Conservation (phyloP, 1,140 invertebrate genomes). For the Drosophila virilis region DNA sequence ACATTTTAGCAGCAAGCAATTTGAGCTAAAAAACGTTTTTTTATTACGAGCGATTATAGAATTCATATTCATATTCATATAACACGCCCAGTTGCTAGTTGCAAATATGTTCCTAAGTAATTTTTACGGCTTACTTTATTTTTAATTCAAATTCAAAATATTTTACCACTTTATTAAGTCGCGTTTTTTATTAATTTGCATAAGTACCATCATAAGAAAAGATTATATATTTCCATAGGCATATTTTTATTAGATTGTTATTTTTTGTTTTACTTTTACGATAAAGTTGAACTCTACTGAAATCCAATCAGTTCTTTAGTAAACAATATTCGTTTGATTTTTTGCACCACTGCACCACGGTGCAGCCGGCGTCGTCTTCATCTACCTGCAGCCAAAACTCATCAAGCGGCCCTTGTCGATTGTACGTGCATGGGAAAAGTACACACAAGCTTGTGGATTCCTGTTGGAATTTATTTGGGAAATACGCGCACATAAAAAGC, state of each 20-base stretch:
- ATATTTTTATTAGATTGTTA: neutral
- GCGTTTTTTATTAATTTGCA: neutral
- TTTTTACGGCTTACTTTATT: neutral
- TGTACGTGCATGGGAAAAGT: constrained; percentile 82
- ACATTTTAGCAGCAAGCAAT: neutral
- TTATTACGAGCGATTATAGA: constrained; percentile 4
- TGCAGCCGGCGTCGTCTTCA: constrained; percentile 55
- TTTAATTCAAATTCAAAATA: neutral
- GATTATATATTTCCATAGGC: neutral
- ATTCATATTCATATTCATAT: too few species aligned
- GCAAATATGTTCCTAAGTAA: too few species aligned
- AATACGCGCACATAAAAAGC: constrained; percentile 73
- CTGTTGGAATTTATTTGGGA: constrained; percentile 83
- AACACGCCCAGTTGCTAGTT: neutral
- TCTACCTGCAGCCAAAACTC: constrained; percentile 80
- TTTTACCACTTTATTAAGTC: neutral
- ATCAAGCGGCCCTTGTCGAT: constrained; percentile 82
- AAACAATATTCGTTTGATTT: too few species aligned
- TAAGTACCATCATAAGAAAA: neutral
- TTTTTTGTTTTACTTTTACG: too few species aligned
- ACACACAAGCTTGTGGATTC: constrained; percentile 80
- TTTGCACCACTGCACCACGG: constrained; percentile 58
- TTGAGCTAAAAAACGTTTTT: neutral
- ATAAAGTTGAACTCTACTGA: neutral
- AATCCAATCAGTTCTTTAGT: constrained; percentile 17